phyloP scores from a whole-genome alignment of 2,113 vertebrate species.

The Pachycephala philippinensis region DNA sequence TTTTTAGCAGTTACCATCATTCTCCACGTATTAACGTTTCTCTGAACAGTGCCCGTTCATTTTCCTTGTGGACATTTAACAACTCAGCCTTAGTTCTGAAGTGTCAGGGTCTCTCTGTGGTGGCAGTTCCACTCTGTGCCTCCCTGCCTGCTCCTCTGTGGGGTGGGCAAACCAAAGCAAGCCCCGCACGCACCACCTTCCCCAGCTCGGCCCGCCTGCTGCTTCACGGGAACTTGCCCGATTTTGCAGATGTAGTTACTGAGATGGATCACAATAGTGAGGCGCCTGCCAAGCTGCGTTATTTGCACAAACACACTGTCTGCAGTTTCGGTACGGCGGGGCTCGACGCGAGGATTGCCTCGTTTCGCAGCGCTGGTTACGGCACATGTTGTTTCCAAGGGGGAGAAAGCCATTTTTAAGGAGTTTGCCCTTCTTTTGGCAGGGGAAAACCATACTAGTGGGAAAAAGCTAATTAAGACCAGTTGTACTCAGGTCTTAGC shows the following conservation, averaged over 20 bases:
- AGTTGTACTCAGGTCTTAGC: not conserved
- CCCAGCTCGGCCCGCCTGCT: not conserved
- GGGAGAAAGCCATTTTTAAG: not conserved
- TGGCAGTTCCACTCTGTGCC: not conserved
- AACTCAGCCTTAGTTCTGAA: not conserved
- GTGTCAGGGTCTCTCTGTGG: not conserved
- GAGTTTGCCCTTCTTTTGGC: not conserved
- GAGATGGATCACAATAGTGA: constrained; percentile 25
- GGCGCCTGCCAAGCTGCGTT: not conserved
- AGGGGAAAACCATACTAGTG: not conserved
- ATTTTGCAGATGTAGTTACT: not conserved
- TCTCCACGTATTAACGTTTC: not conserved
- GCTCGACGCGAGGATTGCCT: not conserved
- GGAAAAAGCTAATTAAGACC: not conserved
- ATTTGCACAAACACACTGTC: not conserved
- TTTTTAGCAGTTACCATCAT: not conserved
- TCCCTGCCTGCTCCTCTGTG: not conserved
- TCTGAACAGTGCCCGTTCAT: not conserved
- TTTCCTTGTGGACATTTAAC: not conserved
- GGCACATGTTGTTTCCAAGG: not conserved
- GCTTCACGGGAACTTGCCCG: not conserved
- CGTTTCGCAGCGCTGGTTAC: not conserved
- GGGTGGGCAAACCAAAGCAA: not conserved
- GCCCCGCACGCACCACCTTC: not conserved
- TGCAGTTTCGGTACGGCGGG: not conserved